These are phyloP conservation scores for Cenopis cana DNA, from an alignment of 2,888 invertebrate genomes.

Conservation along the genomic window DNA sequence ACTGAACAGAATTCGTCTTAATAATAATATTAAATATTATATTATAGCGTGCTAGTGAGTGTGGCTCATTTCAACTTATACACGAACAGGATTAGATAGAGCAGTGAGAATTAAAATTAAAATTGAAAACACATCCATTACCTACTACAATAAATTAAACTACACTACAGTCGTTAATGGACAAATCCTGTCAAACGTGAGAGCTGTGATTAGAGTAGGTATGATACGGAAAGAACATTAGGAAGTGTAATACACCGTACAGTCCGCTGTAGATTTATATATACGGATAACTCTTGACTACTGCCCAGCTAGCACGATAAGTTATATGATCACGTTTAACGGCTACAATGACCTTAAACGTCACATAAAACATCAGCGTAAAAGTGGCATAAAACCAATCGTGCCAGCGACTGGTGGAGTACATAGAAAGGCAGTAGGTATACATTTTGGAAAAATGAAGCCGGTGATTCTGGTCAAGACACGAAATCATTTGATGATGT, in stretches of 20 bases:
- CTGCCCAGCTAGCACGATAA: too few relatives aligned
- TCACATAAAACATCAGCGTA: too few relatives aligned
- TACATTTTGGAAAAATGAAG: not conserved
- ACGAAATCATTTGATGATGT: not conserved
- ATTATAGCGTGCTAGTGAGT: too few relatives aligned
- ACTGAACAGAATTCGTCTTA: too few relatives aligned
- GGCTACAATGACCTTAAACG: too few relatives aligned
- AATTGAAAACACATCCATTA: not conserved
- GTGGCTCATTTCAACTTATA: too few relatives aligned
- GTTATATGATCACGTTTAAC: too few relatives aligned
- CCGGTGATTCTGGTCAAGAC: not conserved
- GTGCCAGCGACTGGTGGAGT: too few relatives aligned
- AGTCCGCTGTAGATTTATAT: not conserved
- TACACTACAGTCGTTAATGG: not conserved
- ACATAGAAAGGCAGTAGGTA: too few relatives aligned
- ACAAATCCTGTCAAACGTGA: constrained; percentile 17
- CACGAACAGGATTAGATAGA: too few relatives aligned
- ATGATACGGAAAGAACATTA: not conserved
- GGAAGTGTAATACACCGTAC: not conserved
- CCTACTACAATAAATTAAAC: not conserved
- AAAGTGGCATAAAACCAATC: too few relatives aligned
- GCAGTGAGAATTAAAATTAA: not conserved
- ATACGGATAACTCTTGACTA: not conserved
- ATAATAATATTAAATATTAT: too few relatives aligned
- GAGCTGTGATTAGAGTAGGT: constrained; percentile 46